A percentile compares a stretch with the other conserved stretches of the same genome.
Conservation (phyloP, 2,888 invertebrate genomes). For the Crematogaster levior region DNA sequence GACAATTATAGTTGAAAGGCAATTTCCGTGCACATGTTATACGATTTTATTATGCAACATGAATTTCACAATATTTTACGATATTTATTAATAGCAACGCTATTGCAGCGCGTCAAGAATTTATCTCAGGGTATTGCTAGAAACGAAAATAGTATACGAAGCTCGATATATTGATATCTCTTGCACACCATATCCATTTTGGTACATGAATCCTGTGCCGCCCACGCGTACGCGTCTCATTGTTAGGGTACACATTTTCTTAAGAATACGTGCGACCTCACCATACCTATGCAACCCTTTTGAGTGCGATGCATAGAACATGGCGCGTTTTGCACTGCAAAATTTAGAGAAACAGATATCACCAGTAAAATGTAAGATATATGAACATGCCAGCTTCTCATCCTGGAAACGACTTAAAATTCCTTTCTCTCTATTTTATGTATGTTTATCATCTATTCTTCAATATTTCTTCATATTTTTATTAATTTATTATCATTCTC, state of each 20-base stretch:
- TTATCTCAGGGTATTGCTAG: slow-evolving; percentile 33
- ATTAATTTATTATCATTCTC: neutral
- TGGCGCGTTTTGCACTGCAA: neutral
- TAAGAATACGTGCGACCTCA: slow-evolving; percentile 16
- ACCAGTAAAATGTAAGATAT: neutral
- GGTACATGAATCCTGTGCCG: slow-evolving; percentile 41
- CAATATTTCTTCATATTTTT: too few species aligned
- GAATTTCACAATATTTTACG: slow-evolving; percentile 7
- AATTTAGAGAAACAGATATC: slow-evolving; percentile 16
- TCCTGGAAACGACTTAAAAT: neutral
- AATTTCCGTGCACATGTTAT: neutral
- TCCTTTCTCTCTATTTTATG: neutral
- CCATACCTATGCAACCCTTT: slow-evolving; percentile 31
- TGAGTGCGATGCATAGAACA: slow-evolving; percentile 23
- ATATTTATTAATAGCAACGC: neutral
- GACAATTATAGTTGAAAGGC: neutral
- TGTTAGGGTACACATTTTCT: slow-evolving; percentile 41
- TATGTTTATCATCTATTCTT: neutral
- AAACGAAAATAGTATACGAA: slow-evolving; percentile 29
- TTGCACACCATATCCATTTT: slow-evolving; percentile 35
- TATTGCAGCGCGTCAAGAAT: neutral
- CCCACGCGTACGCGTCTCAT: slow-evolving; percentile 52
- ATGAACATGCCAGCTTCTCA: neutral
- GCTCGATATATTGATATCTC: slow-evolving; percentile 24
- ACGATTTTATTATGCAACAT: slow-evolving; percentile 11